Evolutionary conservation across 2,113 vertebrate species (phyloP).

Genomic region (Anthoscopus minutus): DNA sequence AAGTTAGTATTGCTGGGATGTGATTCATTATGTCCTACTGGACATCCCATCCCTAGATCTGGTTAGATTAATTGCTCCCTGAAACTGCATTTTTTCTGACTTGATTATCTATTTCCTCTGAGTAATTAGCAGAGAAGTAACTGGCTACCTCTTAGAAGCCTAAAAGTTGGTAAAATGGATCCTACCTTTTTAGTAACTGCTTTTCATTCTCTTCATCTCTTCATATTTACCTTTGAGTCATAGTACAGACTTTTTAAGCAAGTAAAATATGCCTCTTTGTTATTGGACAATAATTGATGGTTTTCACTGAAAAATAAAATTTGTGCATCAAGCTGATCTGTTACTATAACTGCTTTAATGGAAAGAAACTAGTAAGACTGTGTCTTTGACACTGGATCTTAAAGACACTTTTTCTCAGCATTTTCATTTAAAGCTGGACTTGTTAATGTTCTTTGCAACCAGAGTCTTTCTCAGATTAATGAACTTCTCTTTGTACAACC

Average conservation of each 20-base stretch:
- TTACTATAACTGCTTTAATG: not conserved
- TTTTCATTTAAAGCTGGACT: not conserved
- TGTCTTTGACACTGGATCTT: not conserved
- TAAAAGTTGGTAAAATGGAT: not conserved
- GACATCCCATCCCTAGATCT: not conserved
- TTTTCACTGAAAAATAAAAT: not conserved
- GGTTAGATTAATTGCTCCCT: not conserved
- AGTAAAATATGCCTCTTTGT: not conserved
- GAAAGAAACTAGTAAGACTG: not conserved
- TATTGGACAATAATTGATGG: not conserved
- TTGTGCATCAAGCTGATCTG: not conserved
- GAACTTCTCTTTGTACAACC: not conserved
- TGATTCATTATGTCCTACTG: not conserved
- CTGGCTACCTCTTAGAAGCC: not conserved
- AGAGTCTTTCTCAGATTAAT: not conserved
- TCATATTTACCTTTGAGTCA: not conserved
- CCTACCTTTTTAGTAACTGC: not conserved
- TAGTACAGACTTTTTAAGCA: not conserved
- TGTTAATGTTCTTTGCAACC: not conserved
- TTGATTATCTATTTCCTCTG: not conserved
- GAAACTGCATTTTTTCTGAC: constrained; percentile 2
- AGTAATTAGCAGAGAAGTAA: not conserved
- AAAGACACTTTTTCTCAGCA: not conserved
- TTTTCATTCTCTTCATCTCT: not conserved
- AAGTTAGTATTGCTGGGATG: not conserved